A percentile compares a stretch with the other conserved stretches of the same genome.
phyloP scores from a whole-genome alignment of 2,113 vertebrate species.

The Beaufortia kweichowensis region DNA sequence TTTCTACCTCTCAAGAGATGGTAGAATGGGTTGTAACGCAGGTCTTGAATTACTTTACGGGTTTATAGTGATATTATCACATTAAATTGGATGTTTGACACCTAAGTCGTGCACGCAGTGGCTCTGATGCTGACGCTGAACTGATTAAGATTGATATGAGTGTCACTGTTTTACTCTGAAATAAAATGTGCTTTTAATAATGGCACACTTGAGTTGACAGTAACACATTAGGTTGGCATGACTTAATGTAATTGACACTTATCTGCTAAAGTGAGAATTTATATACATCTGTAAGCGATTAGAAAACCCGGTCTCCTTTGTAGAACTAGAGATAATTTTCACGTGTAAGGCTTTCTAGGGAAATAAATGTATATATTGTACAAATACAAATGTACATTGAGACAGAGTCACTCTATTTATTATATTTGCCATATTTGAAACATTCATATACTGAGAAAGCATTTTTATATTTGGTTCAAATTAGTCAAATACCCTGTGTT shows the following conservation, averaged over 20 bases:
- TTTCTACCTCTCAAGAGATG: slow-evolving; percentile 20
- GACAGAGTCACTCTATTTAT: no score
- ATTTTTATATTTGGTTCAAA: no score
- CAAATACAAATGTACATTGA: background rate
- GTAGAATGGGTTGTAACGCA: background rate
- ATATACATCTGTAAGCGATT: background rate
- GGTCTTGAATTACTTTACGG: slow-evolving; percentile 32
- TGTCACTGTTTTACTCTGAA: slow-evolving; percentile 1
- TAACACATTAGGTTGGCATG: background rate
- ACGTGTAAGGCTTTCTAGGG: background rate
- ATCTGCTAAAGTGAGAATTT: background rate
- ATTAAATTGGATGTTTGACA: slow-evolving; percentile 41
- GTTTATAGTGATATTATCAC: slow-evolving; percentile 3
- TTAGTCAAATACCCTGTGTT: no score
- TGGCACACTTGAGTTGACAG: background rate
- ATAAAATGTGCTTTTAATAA: slow-evolving; percentile 22
- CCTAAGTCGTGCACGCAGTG: background rate
- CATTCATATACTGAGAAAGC: no score
- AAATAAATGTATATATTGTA: background rate
- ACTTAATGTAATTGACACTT: background rate
- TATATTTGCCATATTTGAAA: no score
- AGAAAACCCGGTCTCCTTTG: background rate
- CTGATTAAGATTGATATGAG: slow-evolving; percentile 33
- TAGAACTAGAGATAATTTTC: background rate
- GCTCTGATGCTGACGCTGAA: slow-evolving; percentile 25